Base-by-base conservation (phyloP, 2,888 invertebrate species). In the Macaria liturata region DNA sequence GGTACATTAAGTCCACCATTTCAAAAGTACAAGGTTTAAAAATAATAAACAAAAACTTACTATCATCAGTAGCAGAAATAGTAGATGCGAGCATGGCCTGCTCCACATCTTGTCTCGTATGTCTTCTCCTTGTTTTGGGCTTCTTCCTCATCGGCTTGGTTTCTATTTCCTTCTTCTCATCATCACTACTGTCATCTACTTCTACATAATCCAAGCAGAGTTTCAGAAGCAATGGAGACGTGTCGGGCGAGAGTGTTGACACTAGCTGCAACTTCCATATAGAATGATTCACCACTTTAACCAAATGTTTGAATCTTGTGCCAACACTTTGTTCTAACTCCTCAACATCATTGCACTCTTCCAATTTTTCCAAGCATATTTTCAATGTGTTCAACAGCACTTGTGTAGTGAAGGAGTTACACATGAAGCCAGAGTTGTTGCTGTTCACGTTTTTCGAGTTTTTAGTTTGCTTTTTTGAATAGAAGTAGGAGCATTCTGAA, bases 231-330 rank as follows among this genome's bases (percentile, higher is more conserved):
- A 90, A 81, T 6, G 88, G 87, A 61, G 87, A 89, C 4, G 84
- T 82, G 42, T 90, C 84, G 3, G 92, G 92, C 4, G 93, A 91
- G 1, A 92, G 78, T 56, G 91, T 93, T 0, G 93, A 93, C n/a
- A 96, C 93, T 47, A 96, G 80, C 72, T 96, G 95, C 68, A 95
- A 87, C 71, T 96, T 93, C 96, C 96, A 96, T 59, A 93, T 86
- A 5, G 95, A 95, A 78, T 96, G 95, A 63, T 92, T 93, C 4
- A 95, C 91, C 8, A 83, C 92, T 81, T 84, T 93, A 74, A 79
- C 81, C 72, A 80, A 83, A 61, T 74, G 86, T 68, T 80, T 88
- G 9, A 87, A 74, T 62, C 88, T 79, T 6, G 71, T 57, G 0
- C 66, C 66, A 1, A 78, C 71, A 57, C 66, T 74, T 7, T 70